These are phyloP conservation scores for Nasonia giraulti DNA, from an alignment of 1,140 invertebrate genomes.

Conservation along the genomic window DNA sequence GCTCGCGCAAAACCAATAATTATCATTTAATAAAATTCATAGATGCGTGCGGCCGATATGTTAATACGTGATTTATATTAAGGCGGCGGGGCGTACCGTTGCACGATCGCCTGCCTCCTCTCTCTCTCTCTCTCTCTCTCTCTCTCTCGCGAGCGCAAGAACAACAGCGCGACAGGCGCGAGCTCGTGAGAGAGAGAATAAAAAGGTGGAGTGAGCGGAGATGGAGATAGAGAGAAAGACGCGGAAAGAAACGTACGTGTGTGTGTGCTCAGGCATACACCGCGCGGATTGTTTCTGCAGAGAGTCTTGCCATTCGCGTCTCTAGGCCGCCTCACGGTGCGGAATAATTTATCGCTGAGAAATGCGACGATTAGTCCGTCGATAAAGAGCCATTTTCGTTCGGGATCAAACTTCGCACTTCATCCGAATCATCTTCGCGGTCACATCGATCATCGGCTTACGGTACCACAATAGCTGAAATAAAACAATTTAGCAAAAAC, in stretches of 20 bases:
- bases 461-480: background rate
- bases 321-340: conserved; percentile 25
- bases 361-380: background rate
- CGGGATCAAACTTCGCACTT: too few species aligned
- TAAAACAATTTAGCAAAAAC: conserved; percentile 5
- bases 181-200: conserved; percentile 4
- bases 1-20: conserved; percentile 50
- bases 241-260: background rate
- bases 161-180: background rate
- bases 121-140: background rate
- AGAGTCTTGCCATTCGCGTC: background rate
- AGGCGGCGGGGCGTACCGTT: conserved; percentile 42
- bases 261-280: background rate
- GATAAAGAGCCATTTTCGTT: background rate
- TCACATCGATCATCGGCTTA: background rate
- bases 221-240: background rate
- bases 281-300: conserved; percentile 15
- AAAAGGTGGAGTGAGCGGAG: background rate
- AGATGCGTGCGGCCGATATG: conserved; percentile 56
- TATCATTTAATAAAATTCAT: conserved; percentile 61
- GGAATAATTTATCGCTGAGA: conserved; percentile 23
- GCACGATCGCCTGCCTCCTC: conserved; percentile 20
- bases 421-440: background rate
- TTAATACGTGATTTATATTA: conserved; percentile 60
- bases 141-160: background rate